Conservation (phyloP, 2,113 vertebrate genomes). For the Anas platyrhynchos region DNA sequence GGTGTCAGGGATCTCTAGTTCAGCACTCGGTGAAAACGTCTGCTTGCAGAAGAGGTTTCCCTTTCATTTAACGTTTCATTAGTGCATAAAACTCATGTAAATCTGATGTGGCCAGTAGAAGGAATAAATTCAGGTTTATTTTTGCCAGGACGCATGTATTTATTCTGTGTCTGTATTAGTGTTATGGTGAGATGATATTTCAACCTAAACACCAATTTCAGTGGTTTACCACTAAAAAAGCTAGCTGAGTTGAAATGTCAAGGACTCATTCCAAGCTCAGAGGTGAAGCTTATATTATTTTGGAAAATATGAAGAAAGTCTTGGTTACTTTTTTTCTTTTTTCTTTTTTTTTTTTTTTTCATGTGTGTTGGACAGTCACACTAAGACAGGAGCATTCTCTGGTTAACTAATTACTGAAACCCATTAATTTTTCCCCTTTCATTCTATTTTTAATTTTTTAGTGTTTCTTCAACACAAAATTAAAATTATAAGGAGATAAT, state of each 20-base stretch:
- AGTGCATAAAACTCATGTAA: slow-evolving; percentile 1
- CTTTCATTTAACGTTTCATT: slow-evolving; percentile 55
- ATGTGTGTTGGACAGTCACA: slow-evolving; percentile 55
- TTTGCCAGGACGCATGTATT: slow-evolving; percentile 49
- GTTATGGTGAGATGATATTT: slow-evolving; percentile 48
- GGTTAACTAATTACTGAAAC: slow-evolving; percentile 70
- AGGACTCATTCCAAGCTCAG: slow-evolving; percentile 56
- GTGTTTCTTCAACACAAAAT: slow-evolving; percentile 67
- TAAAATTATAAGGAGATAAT: slow-evolving; percentile 66
- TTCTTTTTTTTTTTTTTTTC: neutral
- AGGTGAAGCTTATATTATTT: slow-evolving; percentile 69
- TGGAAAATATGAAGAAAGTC: slow-evolving; percentile 67
- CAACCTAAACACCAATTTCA: slow-evolving; percentile 42
- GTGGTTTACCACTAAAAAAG: slow-evolving; percentile 54
- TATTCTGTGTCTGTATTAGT: slow-evolving; percentile 38
- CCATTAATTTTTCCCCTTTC: slow-evolving; percentile 63
- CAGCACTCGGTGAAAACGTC: slow-evolving; percentile 56
- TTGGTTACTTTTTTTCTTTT: slow-evolving; percentile 32
- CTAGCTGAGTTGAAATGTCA: slow-evolving; percentile 65
- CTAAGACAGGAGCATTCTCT: slow-evolving; percentile 60
- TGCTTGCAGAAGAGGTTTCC: slow-evolving; percentile 40
- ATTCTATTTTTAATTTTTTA: slow-evolving; percentile 69
- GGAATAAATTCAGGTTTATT: slow-evolving; percentile 34
- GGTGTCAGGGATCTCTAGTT: slow-evolving; percentile 63
- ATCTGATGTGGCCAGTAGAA: slow-evolving; percentile 5